Conservation (phyloP, 2,888 invertebrate species). For the Axea sp. region DNA sequence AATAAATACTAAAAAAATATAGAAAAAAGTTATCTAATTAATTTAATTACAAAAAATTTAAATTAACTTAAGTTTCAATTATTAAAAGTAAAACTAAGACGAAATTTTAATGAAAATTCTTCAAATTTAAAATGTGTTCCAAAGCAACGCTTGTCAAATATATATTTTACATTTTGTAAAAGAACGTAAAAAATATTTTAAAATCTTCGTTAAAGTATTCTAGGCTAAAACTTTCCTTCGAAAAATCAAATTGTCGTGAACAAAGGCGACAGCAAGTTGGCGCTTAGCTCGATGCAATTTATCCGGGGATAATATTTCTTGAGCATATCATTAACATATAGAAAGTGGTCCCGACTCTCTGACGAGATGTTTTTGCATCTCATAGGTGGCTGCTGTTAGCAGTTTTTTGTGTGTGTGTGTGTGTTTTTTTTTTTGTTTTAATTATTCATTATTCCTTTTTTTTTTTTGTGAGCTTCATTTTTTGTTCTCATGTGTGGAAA, state of each 20-base stretch:
- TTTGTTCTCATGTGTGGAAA: slow-evolving; percentile 55
- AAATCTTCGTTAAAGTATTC: slow-evolving; percentile 15
- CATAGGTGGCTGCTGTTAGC: slow-evolving; percentile 26
- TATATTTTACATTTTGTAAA: too few relatives aligned
- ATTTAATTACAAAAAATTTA: too few relatives aligned
- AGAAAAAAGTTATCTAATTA: too few relatives aligned
- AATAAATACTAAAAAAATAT: too few relatives aligned
- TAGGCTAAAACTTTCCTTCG: slow-evolving; percentile 10
- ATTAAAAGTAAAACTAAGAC: too few relatives aligned
- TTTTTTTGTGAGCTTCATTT: slow-evolving; percentile 39
- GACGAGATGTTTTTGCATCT: slow-evolving; percentile 24
- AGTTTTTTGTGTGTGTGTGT: too few relatives aligned
- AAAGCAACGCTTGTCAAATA: too few relatives aligned
- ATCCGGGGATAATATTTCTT: slow-evolving; percentile 39
- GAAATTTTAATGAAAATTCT: too few relatives aligned
- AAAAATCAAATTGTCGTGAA: slow-evolving; percentile 40
- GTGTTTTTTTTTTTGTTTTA: slow-evolving; percentile 10
- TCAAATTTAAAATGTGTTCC: too few relatives aligned
- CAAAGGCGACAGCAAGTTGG: slow-evolving; percentile 45
- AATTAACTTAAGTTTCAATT: too few relatives aligned
- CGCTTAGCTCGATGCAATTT: slow-evolving; percentile 36
- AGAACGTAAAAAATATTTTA: neutral
- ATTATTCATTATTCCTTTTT: slow-evolving; percentile 11
- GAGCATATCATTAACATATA: slow-evolving; percentile 51
- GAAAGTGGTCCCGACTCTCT: slow-evolving; percentile 50